Base-by-base conservation (phyloP, 2,888 invertebrate species). In the Chaitophorus viminalis region DNA sequence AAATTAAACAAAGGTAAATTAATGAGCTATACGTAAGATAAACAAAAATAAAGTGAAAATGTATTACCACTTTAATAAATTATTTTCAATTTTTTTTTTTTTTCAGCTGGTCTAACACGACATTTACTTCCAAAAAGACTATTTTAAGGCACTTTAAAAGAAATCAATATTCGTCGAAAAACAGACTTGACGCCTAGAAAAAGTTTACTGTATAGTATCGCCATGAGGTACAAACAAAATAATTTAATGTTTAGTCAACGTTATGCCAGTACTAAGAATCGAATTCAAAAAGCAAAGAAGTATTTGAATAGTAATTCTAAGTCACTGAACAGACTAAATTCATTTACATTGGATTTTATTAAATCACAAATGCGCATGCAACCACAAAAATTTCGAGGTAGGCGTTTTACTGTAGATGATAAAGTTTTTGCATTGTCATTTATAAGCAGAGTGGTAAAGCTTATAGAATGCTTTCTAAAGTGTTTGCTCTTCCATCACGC, bases 401-500 rank as follows among this genome's bases (percentile, higher is more conserved):
- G 60, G 25, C 33, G 60, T 33, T 78, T 60, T 36, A 60, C 78
- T 11, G 14, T 36, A 0, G 54, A 78, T 60, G 65, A 79, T n/a
- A 79, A 79, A 18, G 39, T 79, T n/a, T 79, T 65, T 79, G 65
- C 79, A 3, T 78, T 78, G 14, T 77, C 52, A 6, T 21, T 77
- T n/a, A 60, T 17, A 78, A 60, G 33, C 60, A 78, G 25, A 78
- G 54, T 60, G 78, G 60, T 31, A 78, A 60, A 33, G 60, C 78
- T 6, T 78, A 78, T 1, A 78, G 14, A 5, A 11, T 60, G 14
- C 78, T 78, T 5, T 60, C 54, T 33, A 78, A 78, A 78, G 33
- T 78, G 17, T 78, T 60, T 78, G 78, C 54, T 14, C n/a, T 81
- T 0, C 87, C 75, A 8, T 87, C 87, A n/a, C 9, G 39, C 5